Evolutionary conservation across 1,140 invertebrate species (phyloP), one percentile per base, ranked within the genome.

Genomic region (Battus philenor): DNA sequence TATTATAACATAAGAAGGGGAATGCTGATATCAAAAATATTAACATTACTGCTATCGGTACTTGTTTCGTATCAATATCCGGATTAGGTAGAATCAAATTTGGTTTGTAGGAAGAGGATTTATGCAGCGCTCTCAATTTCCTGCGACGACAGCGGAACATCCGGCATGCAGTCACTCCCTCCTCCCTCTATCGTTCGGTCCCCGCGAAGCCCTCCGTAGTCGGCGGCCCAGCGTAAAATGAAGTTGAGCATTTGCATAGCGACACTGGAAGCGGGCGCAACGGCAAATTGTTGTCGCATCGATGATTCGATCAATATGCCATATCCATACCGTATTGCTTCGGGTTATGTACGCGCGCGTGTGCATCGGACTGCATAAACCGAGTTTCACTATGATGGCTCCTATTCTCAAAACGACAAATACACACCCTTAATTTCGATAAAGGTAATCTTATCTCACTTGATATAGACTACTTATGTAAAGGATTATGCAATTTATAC

Each of bases 91-190:
- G 71, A 77, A 80, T 81, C 74, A 75, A 77, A 77, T 84, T 84
- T 77, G 70, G 73, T 79, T 77, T 73, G 71, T 72, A 71, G 68
- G 72, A 79, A 79, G 66, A 73, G 74, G 72, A 79, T 82, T 81
- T 84, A 80, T 84, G 80, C 76, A 82, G 75, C 68, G 70, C 60
- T 82, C 74, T 80, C 80, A 84, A 84, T 82, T 84, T 84, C 80
- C 80, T 82, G 77, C 68, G 77, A 82, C 76, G 79, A 80, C 76
- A 80, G 65, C 76, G 72, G 65, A 71, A 76, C 77, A 79, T 81
- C 75, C 75, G 77, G 68, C 68, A 69, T 75, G 73, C 74, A 71
- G 48, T 47, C 33, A 39, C 41, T 52, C 62, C 48, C 50, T 33
- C 45, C 34, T 59, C 30, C 45, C 24, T 26, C 27, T 24, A 39